A percentile compares a stretch with the other conserved stretches of the same genome.
Evolutionary conservation across 2,888 invertebrate species (phyloP).

Genomic region (Trissolcus brochymenae): DNA sequence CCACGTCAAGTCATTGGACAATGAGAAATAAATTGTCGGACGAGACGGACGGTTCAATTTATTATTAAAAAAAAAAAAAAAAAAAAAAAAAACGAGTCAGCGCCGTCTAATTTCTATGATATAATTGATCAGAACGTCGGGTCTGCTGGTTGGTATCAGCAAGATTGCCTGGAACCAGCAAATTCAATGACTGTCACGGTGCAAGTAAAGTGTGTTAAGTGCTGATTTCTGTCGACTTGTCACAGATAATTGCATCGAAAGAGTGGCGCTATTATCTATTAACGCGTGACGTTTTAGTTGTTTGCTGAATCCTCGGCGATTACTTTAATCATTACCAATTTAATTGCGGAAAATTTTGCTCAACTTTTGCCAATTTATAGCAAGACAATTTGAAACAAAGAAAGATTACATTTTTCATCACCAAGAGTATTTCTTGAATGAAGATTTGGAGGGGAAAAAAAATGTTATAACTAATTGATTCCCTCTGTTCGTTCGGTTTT

Average conservation of each 20-base stretch:
- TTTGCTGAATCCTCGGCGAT: constrained; percentile 35
- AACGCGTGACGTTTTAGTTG: constrained; percentile 40
- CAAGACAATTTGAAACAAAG: constrained; percentile 22
- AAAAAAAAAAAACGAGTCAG: too few relatives aligned
- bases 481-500: too few relatives aligned
- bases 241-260: constrained; percentile 55
- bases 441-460: too few relatives aligned
- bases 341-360: constrained; percentile 22
- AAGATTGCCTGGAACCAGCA: constrained; percentile 33
- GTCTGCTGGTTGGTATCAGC: background rate
- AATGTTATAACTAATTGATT: too few relatives aligned
- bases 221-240: constrained; percentile 56
- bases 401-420: background rate
- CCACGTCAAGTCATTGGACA: too few relatives aligned
- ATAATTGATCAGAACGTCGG: constrained; percentile 39
- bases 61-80: constrained; percentile 2
- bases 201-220: constrained; percentile 55
- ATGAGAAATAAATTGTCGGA: too few relatives aligned
- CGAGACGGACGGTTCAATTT: too few relatives aligned
- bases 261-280: constrained; percentile 55
- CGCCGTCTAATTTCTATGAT: constrained; percentile 39
- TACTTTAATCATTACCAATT: constrained; percentile 49
- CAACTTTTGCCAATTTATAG: constrained; percentile 1
- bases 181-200: constrained; percentile 57
- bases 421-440: background rate